Base-by-base conservation (phyloP, 2,888 invertebrate genomes). In the Apeira syringaria region DNA sequence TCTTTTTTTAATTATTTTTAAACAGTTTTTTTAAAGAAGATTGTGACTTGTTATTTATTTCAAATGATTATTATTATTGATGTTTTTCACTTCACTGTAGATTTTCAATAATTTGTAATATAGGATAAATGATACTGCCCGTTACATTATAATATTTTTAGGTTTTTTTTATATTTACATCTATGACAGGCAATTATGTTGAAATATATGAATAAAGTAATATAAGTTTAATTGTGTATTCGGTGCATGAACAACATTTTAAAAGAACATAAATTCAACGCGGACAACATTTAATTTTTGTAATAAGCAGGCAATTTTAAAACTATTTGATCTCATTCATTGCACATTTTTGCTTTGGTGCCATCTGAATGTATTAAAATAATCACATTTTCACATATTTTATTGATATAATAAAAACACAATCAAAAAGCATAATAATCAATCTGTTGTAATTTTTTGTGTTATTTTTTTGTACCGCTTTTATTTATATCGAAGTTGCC, bases 11-110 rank as follows among this genome's bases (percentile, higher is more conserved):
- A 80, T 84, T 83, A 85, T 80, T 86, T 74, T 86, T 85, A 6
- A 88, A 85, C 86, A 84, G 76, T 83, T 85, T 87, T 80, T 81
- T 82, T 75, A 77, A 81, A 80, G 69, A 77, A 66, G 71, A 75
- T 66, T 83, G 81, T 84, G 86, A 84, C 78, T 86, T 88, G 89
- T 89, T 89, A 89, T 89, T 89, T 89, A 89, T 89, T 89, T 88
- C 82, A 89, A 87, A 88, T 86, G 88, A 88, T 86, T 87, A 87
- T 87, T 39, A 86, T 81, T 84, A 85, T 81, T 77, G 76, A 81
- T 79, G 86, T 88, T 86, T 80, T 80, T 80, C 70, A 64, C 68
- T 83, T 80, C 77, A 73, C 62, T 74, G 80, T 86, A 86, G 84
- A 73, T 72, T 46, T 44, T 68, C 76, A 67, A 74, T 87, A 86